A percentile compares a stretch with the other conserved stretches of the same genome.
Conservation (phyloP, 2,113 vertebrate species). For the Nesoenas mayeri region DNA sequence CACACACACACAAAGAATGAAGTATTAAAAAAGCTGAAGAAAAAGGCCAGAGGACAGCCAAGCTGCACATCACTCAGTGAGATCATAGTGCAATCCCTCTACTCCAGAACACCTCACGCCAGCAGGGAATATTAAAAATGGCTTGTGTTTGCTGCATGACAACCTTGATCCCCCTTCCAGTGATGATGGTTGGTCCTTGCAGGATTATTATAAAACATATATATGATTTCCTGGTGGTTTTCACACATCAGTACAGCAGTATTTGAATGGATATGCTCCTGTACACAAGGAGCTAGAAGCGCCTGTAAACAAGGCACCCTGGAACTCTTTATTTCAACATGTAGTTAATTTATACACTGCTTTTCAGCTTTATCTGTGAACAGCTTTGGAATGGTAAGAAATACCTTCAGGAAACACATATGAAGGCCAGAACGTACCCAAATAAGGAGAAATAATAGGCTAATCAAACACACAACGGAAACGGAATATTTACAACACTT, state of each 20-base stretch:
- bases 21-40: slow-evolving; percentile 62
- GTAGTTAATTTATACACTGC: not conserved
- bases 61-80: slow-evolving; percentile 86
- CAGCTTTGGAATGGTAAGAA: slow-evolving; percentile 36
- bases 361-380: not conserved
- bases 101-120: not conserved
- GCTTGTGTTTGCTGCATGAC: slow-evolving; percentile 59
- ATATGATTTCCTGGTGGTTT: not conserved
- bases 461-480: not conserved
- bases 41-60: slow-evolving; percentile 68
- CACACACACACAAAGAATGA: slow-evolving; percentile 65
- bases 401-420: not conserved
- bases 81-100: slow-evolving; percentile 84
- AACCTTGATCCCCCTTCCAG: not conserved
- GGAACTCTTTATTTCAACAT: not conserved
- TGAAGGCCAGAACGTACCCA: not conserved
- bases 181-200: not conserved
- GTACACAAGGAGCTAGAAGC: not conserved
- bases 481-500: not conserved
- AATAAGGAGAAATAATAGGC: not conserved
- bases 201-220: not conserved
- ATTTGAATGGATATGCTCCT: not conserved
- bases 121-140: slow-evolving; percentile 52
- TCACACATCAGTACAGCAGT: not conserved
- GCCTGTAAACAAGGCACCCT: not conserved